Conservation (phyloP, 1,140 invertebrate genomes). For the Armadillidium nasatum region DNA sequence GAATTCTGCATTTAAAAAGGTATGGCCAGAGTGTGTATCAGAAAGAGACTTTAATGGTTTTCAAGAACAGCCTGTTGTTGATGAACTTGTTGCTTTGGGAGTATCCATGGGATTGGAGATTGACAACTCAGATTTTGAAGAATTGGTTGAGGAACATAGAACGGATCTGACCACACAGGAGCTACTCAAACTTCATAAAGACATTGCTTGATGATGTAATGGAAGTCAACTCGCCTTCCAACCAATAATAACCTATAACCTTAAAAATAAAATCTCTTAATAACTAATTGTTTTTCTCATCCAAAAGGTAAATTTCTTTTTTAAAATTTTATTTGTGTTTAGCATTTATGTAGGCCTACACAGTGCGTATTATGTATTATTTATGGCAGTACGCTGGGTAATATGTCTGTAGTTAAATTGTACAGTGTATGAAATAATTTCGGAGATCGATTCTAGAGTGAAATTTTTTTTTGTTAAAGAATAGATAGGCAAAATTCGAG, state of each 20-base stretch:
- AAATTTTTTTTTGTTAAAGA: too few relatives aligned
- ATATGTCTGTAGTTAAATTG: too few relatives aligned
- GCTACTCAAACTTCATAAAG: not conserved
- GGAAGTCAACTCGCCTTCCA: not conserved
- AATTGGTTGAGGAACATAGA: not conserved
- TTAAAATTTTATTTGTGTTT: too few relatives aligned
- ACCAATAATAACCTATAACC: not conserved
- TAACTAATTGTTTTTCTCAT: not conserved
- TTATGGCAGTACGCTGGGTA: too few relatives aligned
- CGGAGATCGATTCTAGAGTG: too few relatives aligned
- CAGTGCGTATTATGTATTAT: too few relatives aligned
- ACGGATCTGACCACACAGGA: conserved; percentile 9
- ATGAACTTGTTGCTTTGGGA: not conserved
- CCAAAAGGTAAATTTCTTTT: too few relatives aligned
- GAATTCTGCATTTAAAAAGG: not conserved
- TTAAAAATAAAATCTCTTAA: not conserved
- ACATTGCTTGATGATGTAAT: not conserved
- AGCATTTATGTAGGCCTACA: too few relatives aligned
- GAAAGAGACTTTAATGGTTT: not conserved
- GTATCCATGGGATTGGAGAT: conserved; percentile 16
- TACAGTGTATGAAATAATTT: too few relatives aligned
- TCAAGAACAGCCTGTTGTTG: not conserved
- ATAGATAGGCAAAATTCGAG: too few relatives aligned
- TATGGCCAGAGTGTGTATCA: conserved; percentile 9
- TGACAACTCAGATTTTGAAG: conserved; percentile 11